A percentile compares a stretch with the other conserved stretches of the same genome.
phyloP scores from a whole-genome alignment of 2,888 invertebrate species.

The Gandaritis pyraliata region DNA sequence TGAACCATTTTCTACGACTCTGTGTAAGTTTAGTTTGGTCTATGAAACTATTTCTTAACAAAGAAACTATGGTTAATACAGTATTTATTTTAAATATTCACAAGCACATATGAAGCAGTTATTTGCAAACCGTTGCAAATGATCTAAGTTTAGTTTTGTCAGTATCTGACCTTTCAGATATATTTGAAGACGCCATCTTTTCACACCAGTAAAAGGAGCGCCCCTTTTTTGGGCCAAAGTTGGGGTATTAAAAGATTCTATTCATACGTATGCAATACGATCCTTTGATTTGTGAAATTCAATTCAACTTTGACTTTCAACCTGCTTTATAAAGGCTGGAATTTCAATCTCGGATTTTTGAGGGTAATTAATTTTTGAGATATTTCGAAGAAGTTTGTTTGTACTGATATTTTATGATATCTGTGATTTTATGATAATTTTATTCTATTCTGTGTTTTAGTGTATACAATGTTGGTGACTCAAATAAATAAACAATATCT shows the following conservation, averaged over 20 bases:
- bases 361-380: slow-evolving; percentile 44
- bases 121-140: neutral
- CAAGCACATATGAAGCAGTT: neutral
- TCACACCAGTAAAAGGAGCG: neutral
- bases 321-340: slow-evolving; percentile 65
- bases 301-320: slow-evolving; percentile 70
- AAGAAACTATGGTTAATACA: too few relatives aligned
- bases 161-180: neutral
- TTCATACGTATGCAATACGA: slow-evolving; percentile 44
- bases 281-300: slow-evolving; percentile 65
- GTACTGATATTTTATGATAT: too few relatives aligned
- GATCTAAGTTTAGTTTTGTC: neutral
- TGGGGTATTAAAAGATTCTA: slow-evolving; percentile 25
- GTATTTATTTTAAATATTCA: too few relatives aligned
- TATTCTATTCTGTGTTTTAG: too few relatives aligned
- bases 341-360: slow-evolving; percentile 63
- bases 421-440: too few relatives aligned
- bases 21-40: too few relatives aligned
- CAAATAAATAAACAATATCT: too few relatives aligned
- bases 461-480: too few relatives aligned
- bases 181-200: neutral
- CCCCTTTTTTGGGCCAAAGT: too few relatives aligned
- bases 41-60: too few relatives aligned
- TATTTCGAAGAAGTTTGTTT: neutral
- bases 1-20: too few relatives aligned